Percentiles rank a stretch among this genome's conserved stretches.
Evolutionary conservation across 2,888 invertebrate genomes (phyloP).

Genomic region (Galerucella pusilla): DNA sequence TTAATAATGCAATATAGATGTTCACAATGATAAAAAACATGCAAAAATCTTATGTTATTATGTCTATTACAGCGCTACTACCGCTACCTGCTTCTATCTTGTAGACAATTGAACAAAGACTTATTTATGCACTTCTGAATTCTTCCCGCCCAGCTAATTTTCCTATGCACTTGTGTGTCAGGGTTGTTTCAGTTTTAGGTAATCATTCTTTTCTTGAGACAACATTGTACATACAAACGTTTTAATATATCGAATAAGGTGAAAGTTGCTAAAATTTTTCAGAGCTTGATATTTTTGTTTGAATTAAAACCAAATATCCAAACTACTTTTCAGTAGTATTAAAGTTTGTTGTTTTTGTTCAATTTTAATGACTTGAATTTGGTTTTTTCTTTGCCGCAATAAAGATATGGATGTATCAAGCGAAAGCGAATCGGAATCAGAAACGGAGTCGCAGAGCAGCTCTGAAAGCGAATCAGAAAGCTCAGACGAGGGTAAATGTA

Average conservation of each 20-base stretch:
- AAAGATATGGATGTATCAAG: conserved; percentile 64
- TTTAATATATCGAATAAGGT: neutral
- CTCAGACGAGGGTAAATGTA: conserved; percentile 64
- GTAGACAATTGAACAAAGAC: too few species aligned
- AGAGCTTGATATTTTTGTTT: neutral
- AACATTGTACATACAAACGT: neutral
- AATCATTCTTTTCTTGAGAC: neutral
- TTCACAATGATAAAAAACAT: too few species aligned
- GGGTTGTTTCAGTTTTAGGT: too few species aligned
- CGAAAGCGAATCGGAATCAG: conserved; percentile 69
- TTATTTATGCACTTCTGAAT: too few species aligned
- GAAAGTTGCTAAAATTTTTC: neutral
- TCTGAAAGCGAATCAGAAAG: conserved; percentile 56
- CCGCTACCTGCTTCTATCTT: too few species aligned
- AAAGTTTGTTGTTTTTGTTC: neutral
- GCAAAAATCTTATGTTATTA: too few species aligned
- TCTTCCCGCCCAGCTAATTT: too few species aligned
- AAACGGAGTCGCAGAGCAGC: conserved; percentile 62
- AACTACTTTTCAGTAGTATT: neutral
- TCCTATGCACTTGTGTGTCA: too few species aligned
- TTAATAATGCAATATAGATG: too few species aligned
- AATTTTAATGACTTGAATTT: conserved; percentile 22
- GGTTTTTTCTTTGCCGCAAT: conserved; percentile 50
- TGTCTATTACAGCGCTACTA: too few species aligned
- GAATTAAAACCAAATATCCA: neutral